phyloP scores from a whole-genome alignment of 2,888 invertebrate species.

The Trisateles emortualis region DNA sequence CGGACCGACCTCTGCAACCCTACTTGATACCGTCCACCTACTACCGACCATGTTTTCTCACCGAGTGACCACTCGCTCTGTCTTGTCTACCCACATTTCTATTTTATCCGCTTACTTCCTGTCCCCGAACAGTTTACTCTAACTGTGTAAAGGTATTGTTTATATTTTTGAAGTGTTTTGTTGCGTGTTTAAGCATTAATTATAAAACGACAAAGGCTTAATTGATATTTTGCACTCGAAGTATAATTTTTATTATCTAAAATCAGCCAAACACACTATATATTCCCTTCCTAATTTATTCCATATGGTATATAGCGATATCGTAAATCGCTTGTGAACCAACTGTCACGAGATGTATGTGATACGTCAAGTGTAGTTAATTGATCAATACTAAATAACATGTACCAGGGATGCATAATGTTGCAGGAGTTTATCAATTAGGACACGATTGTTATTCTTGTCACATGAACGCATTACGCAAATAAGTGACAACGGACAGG shows the following conservation, averaged over 20 bases:
- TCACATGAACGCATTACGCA: conserved; percentile 47
- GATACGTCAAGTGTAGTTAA: neutral
- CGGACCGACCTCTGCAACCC: conserved; percentile 25
- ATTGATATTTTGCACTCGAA: no score
- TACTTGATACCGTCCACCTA: conserved; percentile 23
- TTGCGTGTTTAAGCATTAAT: no score
- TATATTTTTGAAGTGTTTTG: conserved; percentile 20
- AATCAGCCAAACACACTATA: no score
- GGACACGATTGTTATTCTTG: conserved; percentile 42
- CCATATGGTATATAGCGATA: neutral
- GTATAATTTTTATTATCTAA: no score
- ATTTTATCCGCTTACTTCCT: conserved; percentile 40
- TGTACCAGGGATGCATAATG: conserved; percentile 3
- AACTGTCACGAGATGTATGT: conserved; percentile 6
- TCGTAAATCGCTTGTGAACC: conserved; percentile 6
- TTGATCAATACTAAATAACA: neutral
- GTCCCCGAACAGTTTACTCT: conserved; percentile 28
- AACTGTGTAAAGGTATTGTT: conserved; percentile 26
- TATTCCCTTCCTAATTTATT: no score
- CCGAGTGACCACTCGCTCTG: conserved; percentile 40
- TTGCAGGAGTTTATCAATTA: conserved; percentile 38
- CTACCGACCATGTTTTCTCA: conserved; percentile 33
- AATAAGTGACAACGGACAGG: conserved; percentile 42
- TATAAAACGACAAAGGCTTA: no score
- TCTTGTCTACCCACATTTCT: conserved; percentile 40